Evolutionary conservation across 2,797 vertebrate species (phyloP).

Genomic region (Paramormyrops hopkinsi): DNA sequence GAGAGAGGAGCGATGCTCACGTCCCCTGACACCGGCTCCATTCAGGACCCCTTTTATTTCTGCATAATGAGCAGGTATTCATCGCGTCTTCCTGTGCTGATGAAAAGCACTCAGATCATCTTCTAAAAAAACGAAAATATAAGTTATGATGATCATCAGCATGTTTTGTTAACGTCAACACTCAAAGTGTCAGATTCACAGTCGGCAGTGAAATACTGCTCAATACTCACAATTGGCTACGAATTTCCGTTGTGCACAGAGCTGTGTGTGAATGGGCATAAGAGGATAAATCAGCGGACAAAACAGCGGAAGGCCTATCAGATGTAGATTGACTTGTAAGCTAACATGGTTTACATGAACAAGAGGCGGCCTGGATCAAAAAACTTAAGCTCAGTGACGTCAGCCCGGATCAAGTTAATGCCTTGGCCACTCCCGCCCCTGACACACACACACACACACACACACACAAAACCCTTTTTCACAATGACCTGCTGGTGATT

Average conservation of each 20-base stretch:
- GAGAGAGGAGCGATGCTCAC: background rate
- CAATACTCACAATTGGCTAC: background rate
- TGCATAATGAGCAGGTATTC: slow-evolving; percentile 9
- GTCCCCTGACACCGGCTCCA: background rate
- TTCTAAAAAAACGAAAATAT: background rate
- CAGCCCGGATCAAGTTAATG: slow-evolving; percentile 64
- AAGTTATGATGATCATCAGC: background rate
- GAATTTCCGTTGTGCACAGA: background rate
- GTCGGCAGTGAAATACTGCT: background rate
- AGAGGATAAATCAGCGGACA: background rate
- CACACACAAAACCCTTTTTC: slow-evolving; percentile 22
- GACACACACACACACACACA: slow-evolving; percentile 7
- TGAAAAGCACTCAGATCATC: background rate
- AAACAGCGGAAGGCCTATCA: background rate
- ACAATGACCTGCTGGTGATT: slow-evolving; percentile 68
- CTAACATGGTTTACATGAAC: background rate
- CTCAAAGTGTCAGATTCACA: background rate
- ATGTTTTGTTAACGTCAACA: background rate
- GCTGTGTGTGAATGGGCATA: background rate
- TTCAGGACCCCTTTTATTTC: background rate
- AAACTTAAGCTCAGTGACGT: slow-evolving; percentile 41
- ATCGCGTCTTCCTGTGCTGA: background rate
- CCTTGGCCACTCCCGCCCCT: slow-evolving; percentile 1
- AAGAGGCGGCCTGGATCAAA: slow-evolving; percentile 30
- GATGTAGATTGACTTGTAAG: background rate